These are phyloP conservation scores for Scaptomyza graminum DNA, from an alignment of 1,140 invertebrate genomes.

Conservation along the genomic window DNA sequence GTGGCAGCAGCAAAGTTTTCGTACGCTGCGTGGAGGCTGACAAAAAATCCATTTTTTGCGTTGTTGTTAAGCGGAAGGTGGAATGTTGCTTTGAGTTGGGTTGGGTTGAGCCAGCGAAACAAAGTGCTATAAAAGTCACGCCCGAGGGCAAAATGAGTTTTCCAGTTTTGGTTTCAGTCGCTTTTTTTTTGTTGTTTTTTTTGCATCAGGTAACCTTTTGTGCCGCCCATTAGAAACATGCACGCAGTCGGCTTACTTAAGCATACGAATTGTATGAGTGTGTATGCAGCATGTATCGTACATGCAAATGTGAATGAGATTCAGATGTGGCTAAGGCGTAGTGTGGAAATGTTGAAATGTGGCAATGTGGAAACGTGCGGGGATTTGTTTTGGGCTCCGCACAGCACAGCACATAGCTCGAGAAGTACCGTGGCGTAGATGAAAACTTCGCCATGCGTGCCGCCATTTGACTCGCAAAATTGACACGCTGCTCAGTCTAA, in stretches of 20 bases:
- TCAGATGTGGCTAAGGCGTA: slow-evolving; percentile 7
- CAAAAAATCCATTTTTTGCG: slow-evolving; percentile 58
- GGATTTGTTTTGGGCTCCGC: slow-evolving; percentile 57
- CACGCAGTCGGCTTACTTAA: slow-evolving; percentile 80
- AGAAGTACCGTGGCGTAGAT: slow-evolving; percentile 1
- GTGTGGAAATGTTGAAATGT: slow-evolving; percentile 42
- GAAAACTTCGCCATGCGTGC: slow-evolving; percentile 78
- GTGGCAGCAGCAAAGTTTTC: slow-evolving; percentile 56
- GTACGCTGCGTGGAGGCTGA: slow-evolving; percentile 35
- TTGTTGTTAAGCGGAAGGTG: too few relatives aligned
- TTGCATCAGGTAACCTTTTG: slow-evolving; percentile 81
- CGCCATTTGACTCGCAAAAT: slow-evolving; percentile 79
- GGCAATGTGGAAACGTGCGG: slow-evolving; percentile 75
- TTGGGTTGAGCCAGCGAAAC: slow-evolving; percentile 35
- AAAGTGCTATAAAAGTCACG: slow-evolving; percentile 82
- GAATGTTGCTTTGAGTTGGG: slow-evolving; percentile 13
- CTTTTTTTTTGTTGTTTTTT: slow-evolving; percentile 45
- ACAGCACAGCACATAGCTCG: too few relatives aligned
- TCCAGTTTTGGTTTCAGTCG: slow-evolving; percentile 57
- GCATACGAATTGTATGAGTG: slow-evolving; percentile 64
- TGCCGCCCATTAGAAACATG: slow-evolving; percentile 81
- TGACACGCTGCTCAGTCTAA: slow-evolving; percentile 69
- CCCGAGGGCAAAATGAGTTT: slow-evolving; percentile 79
- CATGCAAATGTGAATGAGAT: slow-evolving; percentile 64
- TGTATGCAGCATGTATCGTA: slow-evolving; percentile 10